phyloP scores from a whole-genome alignment of 2,797 vertebrate genomes.

The Poliocrania exsul region DNA sequence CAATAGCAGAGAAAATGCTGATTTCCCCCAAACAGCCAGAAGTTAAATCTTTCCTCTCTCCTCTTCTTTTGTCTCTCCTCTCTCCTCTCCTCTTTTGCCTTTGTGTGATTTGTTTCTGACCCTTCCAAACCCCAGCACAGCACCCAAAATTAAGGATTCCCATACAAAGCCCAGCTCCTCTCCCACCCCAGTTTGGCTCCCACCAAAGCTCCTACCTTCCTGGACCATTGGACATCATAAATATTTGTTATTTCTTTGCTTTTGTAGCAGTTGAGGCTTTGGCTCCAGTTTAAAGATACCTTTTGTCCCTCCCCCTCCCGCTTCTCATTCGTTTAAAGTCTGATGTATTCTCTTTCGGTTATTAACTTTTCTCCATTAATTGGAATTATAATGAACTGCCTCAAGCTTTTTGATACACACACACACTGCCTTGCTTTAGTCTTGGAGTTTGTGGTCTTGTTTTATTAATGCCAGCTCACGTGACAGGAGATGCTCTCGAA shows the following conservation, averaged over 20 bases:
- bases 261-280: background rate
- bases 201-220: background rate
- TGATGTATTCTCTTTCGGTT: background rate
- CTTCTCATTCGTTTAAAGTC: background rate
- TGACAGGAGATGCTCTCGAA: background rate
- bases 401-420: background rate
- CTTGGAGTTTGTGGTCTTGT: background rate
- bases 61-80: background rate
- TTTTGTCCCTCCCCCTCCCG: background rate
- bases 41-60: no score
- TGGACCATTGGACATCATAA: background rate
- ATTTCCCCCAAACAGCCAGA: background rate
- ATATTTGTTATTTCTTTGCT: background rate
- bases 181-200: background rate
- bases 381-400: background rate
- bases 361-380: conserved; percentile 3
- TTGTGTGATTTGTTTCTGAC: background rate
- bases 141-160: background rate
- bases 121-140: background rate
- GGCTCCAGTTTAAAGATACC: background rate
- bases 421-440: background rate
- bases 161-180: background rate
- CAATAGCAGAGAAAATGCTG: background rate
- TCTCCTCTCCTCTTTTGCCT: background rate
- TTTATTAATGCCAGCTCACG: background rate